These are phyloP conservation scores for Ormyrus nitidulus DNA, from an alignment of 2,888 invertebrate genomes.

Conservation along the genomic window DNA sequence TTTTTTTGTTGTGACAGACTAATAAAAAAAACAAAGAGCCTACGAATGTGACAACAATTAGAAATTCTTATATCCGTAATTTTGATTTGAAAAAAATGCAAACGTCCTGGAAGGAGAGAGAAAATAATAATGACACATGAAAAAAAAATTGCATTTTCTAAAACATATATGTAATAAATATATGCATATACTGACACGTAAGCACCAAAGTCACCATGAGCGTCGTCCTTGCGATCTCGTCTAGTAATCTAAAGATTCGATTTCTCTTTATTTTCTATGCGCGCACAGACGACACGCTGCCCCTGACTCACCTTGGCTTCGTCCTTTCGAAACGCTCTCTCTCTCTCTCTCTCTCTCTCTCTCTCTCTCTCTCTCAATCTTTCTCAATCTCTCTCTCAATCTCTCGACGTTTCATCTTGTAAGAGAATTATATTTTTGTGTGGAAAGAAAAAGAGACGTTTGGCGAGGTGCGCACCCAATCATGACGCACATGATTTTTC, in stretches of 20 bases:
- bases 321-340: too few relatives aligned
- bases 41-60: conserved; percentile 32
- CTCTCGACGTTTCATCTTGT: neutral
- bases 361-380: too few relatives aligned
- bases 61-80: neutral
- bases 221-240: conserved; percentile 50
- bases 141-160: conserved; percentile 48
- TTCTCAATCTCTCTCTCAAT: too few relatives aligned
- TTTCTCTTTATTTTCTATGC: conserved; percentile 55
- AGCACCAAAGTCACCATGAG: conserved; percentile 60
- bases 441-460: conserved; percentile 17
- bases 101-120: conserved; percentile 63
- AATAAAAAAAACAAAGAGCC: conserved; percentile 43
- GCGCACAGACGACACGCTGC: conserved; percentile 61
- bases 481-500: conserved; percentile 59
- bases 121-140: conserved; percentile 45
- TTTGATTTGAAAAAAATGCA: conserved; percentile 47
- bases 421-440: conserved; percentile 1
- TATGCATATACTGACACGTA: conserved; percentile 51
- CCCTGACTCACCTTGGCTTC: conserved; percentile 58
- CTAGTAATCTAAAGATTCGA: conserved; percentile 21
- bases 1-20: conserved; percentile 31
- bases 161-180: conserved; percentile 47
- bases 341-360: too few relatives aligned
- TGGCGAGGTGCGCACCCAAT: conserved; percentile 73